Conservation (phyloP, 2,888 invertebrate genomes). For the Limnephilus auricula region DNA sequence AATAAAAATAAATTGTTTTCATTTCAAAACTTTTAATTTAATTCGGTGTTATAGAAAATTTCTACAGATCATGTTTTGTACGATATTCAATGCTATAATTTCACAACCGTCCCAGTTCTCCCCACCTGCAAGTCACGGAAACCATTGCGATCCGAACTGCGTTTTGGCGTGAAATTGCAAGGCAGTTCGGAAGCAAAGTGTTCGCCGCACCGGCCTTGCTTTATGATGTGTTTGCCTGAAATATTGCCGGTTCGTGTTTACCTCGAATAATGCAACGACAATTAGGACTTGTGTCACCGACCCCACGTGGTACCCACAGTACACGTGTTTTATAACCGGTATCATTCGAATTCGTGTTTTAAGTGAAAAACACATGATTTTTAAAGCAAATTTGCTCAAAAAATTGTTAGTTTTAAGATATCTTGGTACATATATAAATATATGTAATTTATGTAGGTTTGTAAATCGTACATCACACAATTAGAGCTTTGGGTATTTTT, state of each 20-base stretch:
- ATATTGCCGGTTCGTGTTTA: slow-evolving; percentile 60
- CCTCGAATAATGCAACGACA: slow-evolving; percentile 37
- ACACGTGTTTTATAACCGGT: background rate
- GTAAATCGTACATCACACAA: too few relatives aligned
- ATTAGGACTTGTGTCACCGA: slow-evolving; percentile 26
- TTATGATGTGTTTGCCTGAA: slow-evolving; percentile 64
- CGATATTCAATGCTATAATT: background rate
- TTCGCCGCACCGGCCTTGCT: slow-evolving; percentile 36
- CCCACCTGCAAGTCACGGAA: slow-evolving; percentile 11
- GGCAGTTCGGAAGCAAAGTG: slow-evolving; percentile 44
- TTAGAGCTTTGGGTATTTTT: too few relatives aligned
- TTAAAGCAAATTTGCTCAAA: background rate
- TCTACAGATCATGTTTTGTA: background rate
- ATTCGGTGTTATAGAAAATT: too few relatives aligned
- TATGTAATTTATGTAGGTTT: background rate
- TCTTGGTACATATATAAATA: background rate
- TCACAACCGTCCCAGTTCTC: background rate
- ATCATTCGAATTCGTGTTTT: background rate
- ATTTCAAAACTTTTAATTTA: too few relatives aligned
- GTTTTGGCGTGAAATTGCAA: slow-evolving; percentile 42
- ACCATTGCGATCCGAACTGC: background rate
- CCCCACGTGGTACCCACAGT: background rate
- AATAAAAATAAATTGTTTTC: too few relatives aligned
- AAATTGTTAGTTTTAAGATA: background rate
- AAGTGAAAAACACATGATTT: background rate